phyloP scores from a whole-genome alignment of 2,113 vertebrate species.

The Calidris pygmaea region DNA sequence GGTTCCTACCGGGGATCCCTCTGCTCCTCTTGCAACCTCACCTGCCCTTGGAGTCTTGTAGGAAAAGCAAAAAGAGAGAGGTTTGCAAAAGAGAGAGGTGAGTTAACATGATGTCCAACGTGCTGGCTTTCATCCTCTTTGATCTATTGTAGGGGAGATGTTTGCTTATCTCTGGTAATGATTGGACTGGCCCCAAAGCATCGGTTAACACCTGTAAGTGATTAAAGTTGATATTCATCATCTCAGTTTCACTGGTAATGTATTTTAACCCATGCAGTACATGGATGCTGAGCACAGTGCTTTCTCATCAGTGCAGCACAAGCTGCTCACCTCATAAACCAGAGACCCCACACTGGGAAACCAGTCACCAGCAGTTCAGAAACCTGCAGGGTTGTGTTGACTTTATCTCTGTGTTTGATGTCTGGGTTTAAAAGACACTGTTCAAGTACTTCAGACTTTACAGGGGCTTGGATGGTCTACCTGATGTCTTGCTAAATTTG shows the following conservation, averaged over 20 bases:
- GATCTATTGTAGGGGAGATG: background rate
- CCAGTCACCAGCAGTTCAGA: background rate
- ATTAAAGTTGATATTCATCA: background rate
- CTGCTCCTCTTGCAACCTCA: background rate
- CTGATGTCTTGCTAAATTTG: background rate
- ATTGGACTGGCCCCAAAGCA: background rate
- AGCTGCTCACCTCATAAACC: background rate
- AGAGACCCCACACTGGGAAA: accelerated
- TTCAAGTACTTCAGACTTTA: background rate
- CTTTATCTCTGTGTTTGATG: background rate
- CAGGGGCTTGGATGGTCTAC: background rate
- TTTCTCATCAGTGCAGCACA: background rate
- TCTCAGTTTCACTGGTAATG: background rate
- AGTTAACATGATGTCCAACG: background rate
- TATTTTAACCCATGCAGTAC: background rate
- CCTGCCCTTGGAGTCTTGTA: background rate
- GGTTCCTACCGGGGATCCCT: background rate
- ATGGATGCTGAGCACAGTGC: accelerated
- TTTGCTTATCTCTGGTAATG: background rate
- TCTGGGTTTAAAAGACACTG: background rate
- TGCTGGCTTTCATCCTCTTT: background rate
- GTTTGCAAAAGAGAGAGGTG: background rate
- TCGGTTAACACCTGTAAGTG: background rate
- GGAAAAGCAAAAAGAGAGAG: background rate
- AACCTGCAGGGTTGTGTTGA: background rate